A percentile compares a stretch with the other conserved stretches of the same genome.
Evolutionary conservation across 2,113 vertebrate genomes (phyloP).

Genomic region (Coptodon bakossiorum): DNA sequence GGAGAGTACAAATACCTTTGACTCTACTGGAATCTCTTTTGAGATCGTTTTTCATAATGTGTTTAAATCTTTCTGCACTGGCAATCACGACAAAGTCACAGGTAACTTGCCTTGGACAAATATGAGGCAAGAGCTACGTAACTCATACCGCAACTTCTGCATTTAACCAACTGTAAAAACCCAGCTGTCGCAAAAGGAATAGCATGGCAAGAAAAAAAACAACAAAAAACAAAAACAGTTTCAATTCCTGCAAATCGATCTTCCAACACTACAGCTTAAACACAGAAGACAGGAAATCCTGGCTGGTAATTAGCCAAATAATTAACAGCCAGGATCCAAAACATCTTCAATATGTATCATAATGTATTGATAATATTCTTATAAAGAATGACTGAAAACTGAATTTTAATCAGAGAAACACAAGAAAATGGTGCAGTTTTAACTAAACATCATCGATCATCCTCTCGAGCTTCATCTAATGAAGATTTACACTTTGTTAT

Average conservation of each 20-base stretch:
- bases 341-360: neutral
- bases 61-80: neutral
- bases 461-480: neutral
- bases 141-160: neutral
- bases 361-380: neutral
- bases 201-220: neutral
- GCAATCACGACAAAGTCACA: neutral
- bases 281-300: neutral
- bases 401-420: neutral
- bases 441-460: neutral
- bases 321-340: neutral
- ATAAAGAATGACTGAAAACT: neutral
- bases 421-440: too few species aligned
- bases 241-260: neutral
- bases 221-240: neutral
- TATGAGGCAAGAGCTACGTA: neutral
- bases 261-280: neutral
- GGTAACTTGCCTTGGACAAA: neutral
- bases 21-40: neutral
- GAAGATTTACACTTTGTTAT: neutral
- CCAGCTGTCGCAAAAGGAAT: too few species aligned
- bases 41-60: neutral
- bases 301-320: neutral
- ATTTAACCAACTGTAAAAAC: neutral
- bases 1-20: fast-evolving